Evolutionary conservation across 2,113 vertebrate genomes (phyloP).

Genomic region (Irena cyanogastra): DNA sequence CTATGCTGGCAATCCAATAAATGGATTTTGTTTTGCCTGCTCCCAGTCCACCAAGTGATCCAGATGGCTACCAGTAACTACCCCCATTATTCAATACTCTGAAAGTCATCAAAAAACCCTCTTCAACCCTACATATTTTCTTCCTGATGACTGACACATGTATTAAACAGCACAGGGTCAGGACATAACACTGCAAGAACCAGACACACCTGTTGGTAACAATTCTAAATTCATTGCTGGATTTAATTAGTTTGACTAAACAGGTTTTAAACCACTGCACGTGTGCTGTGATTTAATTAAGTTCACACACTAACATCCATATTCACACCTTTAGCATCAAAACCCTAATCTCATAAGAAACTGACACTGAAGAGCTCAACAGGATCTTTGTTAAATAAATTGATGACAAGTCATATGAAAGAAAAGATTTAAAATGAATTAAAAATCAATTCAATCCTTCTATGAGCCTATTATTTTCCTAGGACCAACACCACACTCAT

Average conservation of each 20-base stretch:
- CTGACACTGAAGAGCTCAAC: not conserved
- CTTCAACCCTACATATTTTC: not conserved
- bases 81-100: not conserved
- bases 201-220: conserved; percentile 4
- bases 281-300: not conserved
- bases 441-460: not conserved
- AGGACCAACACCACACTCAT: not conserved
- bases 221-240: not conserved
- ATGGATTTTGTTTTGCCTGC: not conserved
- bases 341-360: not conserved
- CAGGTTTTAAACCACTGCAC: not conserved
- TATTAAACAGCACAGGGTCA: not conserved
- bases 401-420: not conserved
- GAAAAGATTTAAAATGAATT: not conserved
- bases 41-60: not conserved
- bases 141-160: not conserved
- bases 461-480: not conserved
- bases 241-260: not conserved
- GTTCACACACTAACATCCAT: not conserved
- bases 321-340: not conserved
- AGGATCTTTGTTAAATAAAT: not conserved
- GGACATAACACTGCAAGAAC: not conserved
- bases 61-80: not conserved
- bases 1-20: not conserved
- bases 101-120: not conserved